These are phyloP conservation scores for Lasiurus borealis DNA, from an alignment of 2,113 vertebrate species.

Conservation along the genomic window DNA sequence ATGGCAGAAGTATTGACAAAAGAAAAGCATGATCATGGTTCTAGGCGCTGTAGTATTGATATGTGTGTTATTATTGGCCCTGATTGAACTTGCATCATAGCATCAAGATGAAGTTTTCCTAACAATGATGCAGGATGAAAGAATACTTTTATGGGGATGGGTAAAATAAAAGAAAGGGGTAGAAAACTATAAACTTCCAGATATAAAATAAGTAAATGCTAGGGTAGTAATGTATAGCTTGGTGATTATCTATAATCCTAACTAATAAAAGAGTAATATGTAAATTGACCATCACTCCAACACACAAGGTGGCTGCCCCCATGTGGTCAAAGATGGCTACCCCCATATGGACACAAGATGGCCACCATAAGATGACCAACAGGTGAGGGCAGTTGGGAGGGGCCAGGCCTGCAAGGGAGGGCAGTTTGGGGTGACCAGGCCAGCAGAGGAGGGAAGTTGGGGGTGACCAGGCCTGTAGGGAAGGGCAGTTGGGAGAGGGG, in stretches of 20 bases:
- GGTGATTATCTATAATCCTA: background rate
- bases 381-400: too few species aligned
- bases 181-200: background rate
- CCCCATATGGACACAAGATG: too few species aligned
- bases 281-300: too few species aligned
- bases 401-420: too few species aligned
- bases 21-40: background rate
- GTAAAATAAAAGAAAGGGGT: background rate
- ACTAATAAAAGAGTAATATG: too few species aligned
- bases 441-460: too few species aligned
- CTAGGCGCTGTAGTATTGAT: background rate
- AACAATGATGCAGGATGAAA: background rate
- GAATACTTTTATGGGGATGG: background rate
- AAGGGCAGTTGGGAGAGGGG: too few species aligned
- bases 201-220: background rate
- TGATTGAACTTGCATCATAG: background rate
- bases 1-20: background rate
- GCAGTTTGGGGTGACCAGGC: too few species aligned
- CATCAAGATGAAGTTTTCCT: background rate
- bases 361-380: too few species aligned
- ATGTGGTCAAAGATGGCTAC: too few species aligned
- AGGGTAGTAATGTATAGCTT: background rate
- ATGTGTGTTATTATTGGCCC: background rate
- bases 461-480: too few species aligned
- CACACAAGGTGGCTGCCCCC: too few species aligned